A percentile compares a stretch with the other conserved stretches of the same genome.
These are phyloP conservation scores for Camponotus fellah DNA, from an alignment of 2,888 invertebrate species.

Conservation along the genomic window DNA sequence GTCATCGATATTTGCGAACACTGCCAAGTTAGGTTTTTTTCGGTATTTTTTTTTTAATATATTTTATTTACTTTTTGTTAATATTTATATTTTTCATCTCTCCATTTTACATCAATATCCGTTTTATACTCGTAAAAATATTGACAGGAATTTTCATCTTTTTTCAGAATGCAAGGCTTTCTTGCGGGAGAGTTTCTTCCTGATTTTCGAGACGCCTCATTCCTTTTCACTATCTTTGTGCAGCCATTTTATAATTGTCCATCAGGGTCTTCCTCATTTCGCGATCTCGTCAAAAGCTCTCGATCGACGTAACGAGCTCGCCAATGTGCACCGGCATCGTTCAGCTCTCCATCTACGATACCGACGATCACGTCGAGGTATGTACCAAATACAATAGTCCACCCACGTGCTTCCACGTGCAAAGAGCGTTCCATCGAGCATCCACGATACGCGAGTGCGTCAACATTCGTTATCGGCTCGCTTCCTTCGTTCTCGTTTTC, in stretches of 20 bases:
- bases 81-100: not conserved
- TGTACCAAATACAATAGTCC: slow-evolving; percentile 30
- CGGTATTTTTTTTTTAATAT: not conserved
- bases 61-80: slow-evolving; percentile 16
- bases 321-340: slow-evolving; percentile 10
- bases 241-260: slow-evolving; percentile 27
- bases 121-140: not conserved
- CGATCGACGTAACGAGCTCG: slow-evolving; percentile 32
- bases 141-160: not conserved
- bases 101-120: not conserved
- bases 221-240: not conserved
- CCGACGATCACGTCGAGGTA: slow-evolving; percentile 36
- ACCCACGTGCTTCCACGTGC: slow-evolving; percentile 47
- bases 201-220: not conserved
- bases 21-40: not conserved
- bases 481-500: slow-evolving; percentile 45
- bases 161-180: not conserved
- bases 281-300: slow-evolving; percentile 33
- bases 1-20: not conserved
- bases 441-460: slow-evolving; percentile 55
- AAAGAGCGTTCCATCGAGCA: slow-evolving; percentile 38
- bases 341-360: slow-evolving; percentile 25
- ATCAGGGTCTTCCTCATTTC: slow-evolving; percentile 13
- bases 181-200: not conserved
- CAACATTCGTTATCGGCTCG: slow-evolving; percentile 58